These are phyloP conservation scores for Pagrus major DNA, from an alignment of 2,113 vertebrate species.

Conservation along the genomic window DNA sequence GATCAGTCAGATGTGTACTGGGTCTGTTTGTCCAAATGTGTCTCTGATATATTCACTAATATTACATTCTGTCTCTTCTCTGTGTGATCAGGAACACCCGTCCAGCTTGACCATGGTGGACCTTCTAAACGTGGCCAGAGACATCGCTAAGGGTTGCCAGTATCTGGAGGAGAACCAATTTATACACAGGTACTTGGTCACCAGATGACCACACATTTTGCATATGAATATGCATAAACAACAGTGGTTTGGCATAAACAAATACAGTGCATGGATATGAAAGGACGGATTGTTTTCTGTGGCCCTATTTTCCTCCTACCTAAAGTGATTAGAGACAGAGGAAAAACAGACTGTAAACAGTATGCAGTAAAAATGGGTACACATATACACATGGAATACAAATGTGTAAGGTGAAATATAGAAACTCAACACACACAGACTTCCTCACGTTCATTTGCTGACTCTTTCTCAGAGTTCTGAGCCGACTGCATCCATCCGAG, in stretches of 20 bases:
- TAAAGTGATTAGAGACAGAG: conserved; percentile 8
- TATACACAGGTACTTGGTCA: conserved; percentile 93
- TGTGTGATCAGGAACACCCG: conserved; percentile 88
- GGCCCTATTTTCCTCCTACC: neutral
- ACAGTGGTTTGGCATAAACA: neutral
- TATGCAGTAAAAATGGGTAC: conserved; percentile 9
- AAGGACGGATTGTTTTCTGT: neutral
- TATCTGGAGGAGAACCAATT: conserved; percentile 99
- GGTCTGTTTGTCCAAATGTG: neutral
- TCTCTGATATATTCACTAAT: conserved; percentile 1
- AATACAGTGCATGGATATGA: neutral
- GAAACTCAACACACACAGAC: conserved; percentile 20
- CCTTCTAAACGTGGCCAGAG: conserved; percentile 93
- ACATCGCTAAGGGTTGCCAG: conserved; percentile 97
- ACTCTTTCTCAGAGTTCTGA: conserved; percentile 32
- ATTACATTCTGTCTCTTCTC: conserved; percentile 18
- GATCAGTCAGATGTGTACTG: neutral
- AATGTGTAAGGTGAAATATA: conserved; percentile 4
- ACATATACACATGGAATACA: conserved; percentile 23
- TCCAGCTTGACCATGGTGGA: conserved; percentile 97
- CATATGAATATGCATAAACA: neutral
- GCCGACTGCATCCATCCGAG: conserved; percentile 23
- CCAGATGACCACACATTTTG: neutral
- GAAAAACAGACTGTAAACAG: conserved; percentile 16
- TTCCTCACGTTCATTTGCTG: conserved; percentile 23